A percentile compares a stretch with the other conserved stretches of the same genome.
Conservation (phyloP, 2,113 vertebrate genomes). For the Cephalopterus ornatus region DNA sequence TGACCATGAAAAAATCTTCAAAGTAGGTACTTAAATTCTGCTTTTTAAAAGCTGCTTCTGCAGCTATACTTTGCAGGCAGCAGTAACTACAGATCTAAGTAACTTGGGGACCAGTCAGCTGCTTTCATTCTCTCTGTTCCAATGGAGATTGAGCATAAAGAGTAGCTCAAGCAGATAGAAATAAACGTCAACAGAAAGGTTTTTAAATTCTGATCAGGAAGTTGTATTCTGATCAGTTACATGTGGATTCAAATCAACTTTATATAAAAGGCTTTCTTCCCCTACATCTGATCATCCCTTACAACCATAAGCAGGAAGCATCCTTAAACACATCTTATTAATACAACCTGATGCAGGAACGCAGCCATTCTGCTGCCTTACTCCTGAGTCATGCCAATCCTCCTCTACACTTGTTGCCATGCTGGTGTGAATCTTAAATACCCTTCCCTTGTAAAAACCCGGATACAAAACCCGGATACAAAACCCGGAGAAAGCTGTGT, state of each 20-base stretch:
- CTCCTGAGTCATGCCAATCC: not conserved
- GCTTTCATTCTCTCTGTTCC: not conserved
- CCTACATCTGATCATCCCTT: not conserved
- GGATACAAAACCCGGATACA: not conserved
- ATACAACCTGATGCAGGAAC: not conserved
- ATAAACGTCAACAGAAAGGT: not conserved
- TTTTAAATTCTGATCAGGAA: not conserved
- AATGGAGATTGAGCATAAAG: not conserved
- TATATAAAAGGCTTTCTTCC: not conserved
- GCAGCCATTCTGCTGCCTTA: not conserved
- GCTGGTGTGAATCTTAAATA: not conserved
- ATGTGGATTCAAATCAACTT: not conserved
- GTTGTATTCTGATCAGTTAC: not conserved
- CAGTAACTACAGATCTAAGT: not conserved
- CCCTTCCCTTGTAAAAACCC: not conserved
- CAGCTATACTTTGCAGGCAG: not conserved
- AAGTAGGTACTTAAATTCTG: not conserved
- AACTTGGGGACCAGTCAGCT: not conserved
- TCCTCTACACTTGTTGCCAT: not conserved
- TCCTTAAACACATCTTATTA: not conserved
- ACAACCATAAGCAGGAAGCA: not conserved
- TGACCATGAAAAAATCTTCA: not conserved
- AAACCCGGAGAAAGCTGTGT: not conserved
- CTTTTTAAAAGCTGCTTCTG: not conserved
- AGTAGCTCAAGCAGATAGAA: not conserved